Base-by-base conservation (phyloP, 1,140 invertebrate genomes). In the Drosophila trapezifrons region DNA sequence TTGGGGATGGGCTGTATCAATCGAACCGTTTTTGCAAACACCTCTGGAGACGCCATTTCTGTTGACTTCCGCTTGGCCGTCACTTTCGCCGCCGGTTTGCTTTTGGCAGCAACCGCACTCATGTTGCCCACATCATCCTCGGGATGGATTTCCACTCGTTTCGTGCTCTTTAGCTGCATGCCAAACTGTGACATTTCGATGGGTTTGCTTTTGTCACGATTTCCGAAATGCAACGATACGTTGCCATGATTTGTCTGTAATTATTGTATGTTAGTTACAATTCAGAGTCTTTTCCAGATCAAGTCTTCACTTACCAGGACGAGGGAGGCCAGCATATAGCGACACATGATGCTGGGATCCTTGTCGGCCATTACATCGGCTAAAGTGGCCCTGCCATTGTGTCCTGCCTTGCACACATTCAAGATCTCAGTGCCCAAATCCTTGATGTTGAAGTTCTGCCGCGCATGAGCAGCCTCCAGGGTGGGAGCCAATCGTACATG, bases 401-500 rank as follows among this genome's bases (percentile, higher is more conserved):
- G 25, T 18, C 51, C 25, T 22, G 71, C 49, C 42, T 77, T 45
- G 15, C 79, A 89, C 13, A 83, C 74, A 13, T 75, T 49, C 7
- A 92, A 66, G 18, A 92, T 76, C 56, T 92, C 81, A 17, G 87
- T 84, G 3, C 90, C 87, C 13, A 92, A 43, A 13, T 76, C 60
- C 37, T 79, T 75, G 17, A 92, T 81, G 25, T 87, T 87, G 29
- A 92, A 92, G 52, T 89, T 90, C 56, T 92, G 91, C 9, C 91
- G 76, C 3, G 73, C 86, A 45, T 83, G 86, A 2, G 91, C 78
- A n/a, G 73, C 67, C 25, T 83, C 82, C 37, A 92, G 55, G 9
- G 73, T 70, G 43, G 91, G 91, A 25, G 67, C 82, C 25, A 92
- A 45, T 18, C 82, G 58, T 13, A 66, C 63, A 62, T 92, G 91